Evolutionary conservation across 2,113 vertebrate genomes (phyloP).

Genomic region (Gallinago paraguaiae): DNA sequence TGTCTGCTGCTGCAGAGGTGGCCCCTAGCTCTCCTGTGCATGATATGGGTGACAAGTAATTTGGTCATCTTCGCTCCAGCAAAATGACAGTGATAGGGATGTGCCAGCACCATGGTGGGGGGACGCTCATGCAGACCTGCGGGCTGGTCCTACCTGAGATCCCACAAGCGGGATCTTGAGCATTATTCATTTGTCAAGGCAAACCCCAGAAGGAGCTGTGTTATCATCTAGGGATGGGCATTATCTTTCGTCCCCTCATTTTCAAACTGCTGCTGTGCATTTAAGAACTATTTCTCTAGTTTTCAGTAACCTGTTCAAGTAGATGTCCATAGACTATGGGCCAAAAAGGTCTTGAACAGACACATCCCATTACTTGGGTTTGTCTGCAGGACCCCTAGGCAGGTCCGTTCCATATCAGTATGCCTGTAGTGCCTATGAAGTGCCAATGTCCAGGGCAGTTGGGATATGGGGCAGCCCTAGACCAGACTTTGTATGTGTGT

Average conservation of each 20-base stretch:
- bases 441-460: background rate
- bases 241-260: background rate
- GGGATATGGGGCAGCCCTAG: background rate
- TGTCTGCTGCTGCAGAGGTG: background rate
- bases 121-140: background rate
- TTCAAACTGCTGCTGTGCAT: background rate
- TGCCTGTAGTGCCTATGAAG: background rate
- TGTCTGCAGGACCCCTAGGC: background rate
- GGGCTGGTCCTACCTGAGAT: background rate
- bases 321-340: background rate
- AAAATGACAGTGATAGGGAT: background rate
- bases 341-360: background rate
- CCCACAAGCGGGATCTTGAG: background rate
- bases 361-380: background rate
- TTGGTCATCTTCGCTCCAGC: background rate
- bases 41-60: fast-evolving
- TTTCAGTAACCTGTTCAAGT: background rate
- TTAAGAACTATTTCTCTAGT: background rate
- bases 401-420: background rate
- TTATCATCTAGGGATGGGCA: background rate
- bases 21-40: background rate
- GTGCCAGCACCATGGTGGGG: background rate
- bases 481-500: conserved; percentile 12
- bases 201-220: background rate
- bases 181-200: background rate